These are phyloP conservation scores for Syngnathus floridae DNA, from an alignment of 2,113 vertebrate species.

Conservation along the genomic window DNA sequence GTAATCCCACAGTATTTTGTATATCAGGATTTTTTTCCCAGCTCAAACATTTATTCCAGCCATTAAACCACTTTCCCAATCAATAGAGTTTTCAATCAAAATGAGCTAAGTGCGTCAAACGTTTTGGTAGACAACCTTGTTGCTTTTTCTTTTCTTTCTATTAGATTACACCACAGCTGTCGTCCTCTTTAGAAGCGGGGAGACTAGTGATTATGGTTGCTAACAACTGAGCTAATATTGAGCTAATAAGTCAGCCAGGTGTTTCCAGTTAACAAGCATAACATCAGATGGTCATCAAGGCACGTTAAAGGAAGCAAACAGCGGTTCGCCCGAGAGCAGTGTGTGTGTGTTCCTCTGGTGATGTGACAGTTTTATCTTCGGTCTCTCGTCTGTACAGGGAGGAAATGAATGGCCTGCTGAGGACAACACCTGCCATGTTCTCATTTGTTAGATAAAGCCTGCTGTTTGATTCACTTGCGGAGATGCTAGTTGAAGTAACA, in stretches of 20 bases:
- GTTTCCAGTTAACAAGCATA: conserved; percentile 28
- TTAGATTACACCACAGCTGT: conserved; percentile 34
- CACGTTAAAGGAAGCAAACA: conserved; percentile 36
- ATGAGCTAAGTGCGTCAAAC: conserved; percentile 14
- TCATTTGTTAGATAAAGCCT: conserved; percentile 42
- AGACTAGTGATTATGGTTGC: neutral
- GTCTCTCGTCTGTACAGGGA: conserved; percentile 12
- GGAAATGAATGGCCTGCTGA: conserved; percentile 33
- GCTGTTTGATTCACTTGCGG: conserved; percentile 28
- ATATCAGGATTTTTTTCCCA: neutral
- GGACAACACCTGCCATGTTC: conserved; percentile 37
- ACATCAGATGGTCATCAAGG: conserved; percentile 3
- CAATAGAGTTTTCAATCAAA: conserved; percentile 23
- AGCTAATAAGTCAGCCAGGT: conserved; percentile 25
- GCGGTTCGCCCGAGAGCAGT: conserved; percentile 29
- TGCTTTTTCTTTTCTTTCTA: neutral
- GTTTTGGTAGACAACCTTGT: conserved; percentile 20
- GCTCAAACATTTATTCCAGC: neutral
- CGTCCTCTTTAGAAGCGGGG: conserved; percentile 13
- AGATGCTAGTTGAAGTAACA: conserved; percentile 1
- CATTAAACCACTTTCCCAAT: conserved; percentile 7
- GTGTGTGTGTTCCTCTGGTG: conserved; percentile 13
- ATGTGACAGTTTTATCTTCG: conserved; percentile 44
- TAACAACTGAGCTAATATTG: conserved; percentile 26
- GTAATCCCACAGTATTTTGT: neutral